A percentile compares a stretch with the other conserved stretches of the same genome.
phyloP scores from a whole-genome alignment of 2,888 invertebrate species.

The Caenorhabditis sinica region DNA sequence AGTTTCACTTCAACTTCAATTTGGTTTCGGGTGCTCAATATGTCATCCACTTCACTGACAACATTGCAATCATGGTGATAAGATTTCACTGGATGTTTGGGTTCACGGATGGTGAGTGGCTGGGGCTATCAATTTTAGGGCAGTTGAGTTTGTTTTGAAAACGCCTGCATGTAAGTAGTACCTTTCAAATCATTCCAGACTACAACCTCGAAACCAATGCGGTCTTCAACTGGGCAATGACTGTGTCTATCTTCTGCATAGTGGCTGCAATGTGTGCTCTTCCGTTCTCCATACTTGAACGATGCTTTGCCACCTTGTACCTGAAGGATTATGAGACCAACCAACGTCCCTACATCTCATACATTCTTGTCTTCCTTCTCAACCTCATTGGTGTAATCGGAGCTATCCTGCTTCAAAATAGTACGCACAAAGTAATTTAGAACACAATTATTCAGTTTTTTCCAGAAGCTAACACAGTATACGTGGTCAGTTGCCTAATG shows the following conservation, averaged over 20 bases:
- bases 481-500: constrained; percentile 14
- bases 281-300: constrained; percentile 46
- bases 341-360: constrained; percentile 31
- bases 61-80: constrained; percentile 33
- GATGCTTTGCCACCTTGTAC: constrained; percentile 39
- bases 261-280: constrained; percentile 46
- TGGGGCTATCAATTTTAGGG: neutral
- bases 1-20: constrained; percentile 57
- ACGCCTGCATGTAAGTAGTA: too few species aligned
- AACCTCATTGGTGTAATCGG: constrained; percentile 28
- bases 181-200: constrained; percentile 27
- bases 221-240: constrained; percentile 32
- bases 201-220: neutral
- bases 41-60: constrained; percentile 51
- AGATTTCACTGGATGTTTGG: constrained; percentile 39
- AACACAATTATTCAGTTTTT: neutral
- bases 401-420: constrained; percentile 26
- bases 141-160: neutral
- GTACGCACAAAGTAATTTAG: neutral
- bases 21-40: constrained; percentile 40
- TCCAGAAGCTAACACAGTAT: constrained; percentile 38
- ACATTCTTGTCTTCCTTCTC: constrained; percentile 19
- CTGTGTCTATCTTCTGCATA: constrained; percentile 24
- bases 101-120: constrained; percentile 1
- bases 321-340: constrained; percentile 51